These are phyloP conservation scores for Eucriotettix oculatus DNA, from an alignment of 2,888 invertebrate genomes.

Conservation along the genomic window DNA sequence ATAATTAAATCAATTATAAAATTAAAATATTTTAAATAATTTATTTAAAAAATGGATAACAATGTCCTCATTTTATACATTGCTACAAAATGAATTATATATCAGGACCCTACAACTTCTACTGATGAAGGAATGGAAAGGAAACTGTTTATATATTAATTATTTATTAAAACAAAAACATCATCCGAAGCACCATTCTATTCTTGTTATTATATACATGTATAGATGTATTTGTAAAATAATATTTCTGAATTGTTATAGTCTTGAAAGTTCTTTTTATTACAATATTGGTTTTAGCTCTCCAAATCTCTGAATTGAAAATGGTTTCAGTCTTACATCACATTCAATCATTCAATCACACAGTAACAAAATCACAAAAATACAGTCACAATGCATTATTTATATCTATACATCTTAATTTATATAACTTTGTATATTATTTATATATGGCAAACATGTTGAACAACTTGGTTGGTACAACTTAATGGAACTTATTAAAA, in stretches of 20 bases:
- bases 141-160: no score
- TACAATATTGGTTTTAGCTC: not conserved
- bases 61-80: no score
- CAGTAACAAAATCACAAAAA: not conserved
- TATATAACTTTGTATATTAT: not conserved
- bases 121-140: no score
- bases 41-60: no score
- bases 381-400: not conserved
- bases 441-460: not conserved
- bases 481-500: not conserved
- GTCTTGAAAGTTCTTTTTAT: not conserved
- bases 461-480: not conserved
- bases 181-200: constrained; percentile 8
- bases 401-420: not conserved
- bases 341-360: not conserved
- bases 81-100: no score
- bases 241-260: not conserved
- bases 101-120: no score
- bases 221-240: not conserved
- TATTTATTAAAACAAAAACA: not conserved
- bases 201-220: constrained; percentile 1
- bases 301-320: not conserved
- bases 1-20: no score
- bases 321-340: constrained; percentile 1
- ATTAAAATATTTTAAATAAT: no score